Base-by-base conservation (phyloP, 2,797 vertebrate genomes). In the Sebastes hopkinsi region DNA sequence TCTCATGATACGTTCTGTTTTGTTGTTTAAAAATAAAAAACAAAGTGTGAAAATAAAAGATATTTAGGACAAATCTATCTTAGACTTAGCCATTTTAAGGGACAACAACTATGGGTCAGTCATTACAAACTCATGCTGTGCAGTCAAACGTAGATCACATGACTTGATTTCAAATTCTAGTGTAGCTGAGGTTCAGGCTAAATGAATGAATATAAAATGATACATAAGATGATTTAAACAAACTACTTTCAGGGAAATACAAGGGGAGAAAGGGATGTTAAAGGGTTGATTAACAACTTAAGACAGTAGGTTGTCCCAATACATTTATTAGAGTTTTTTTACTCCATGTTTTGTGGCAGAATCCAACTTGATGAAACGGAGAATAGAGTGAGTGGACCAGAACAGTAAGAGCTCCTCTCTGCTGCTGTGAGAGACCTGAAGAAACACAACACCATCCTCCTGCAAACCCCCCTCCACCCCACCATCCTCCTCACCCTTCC, bases 371-470 rank as follows among this genome's bases (percentile, higher is more conserved):
- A 58, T 75, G 11, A 69, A 81, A 67, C 27, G 20, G 62, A 71
- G 67, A 72, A 32, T 5, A n/a, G 68, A 71, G 62, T 2, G 36
- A 68, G 65, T 25, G 54, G 23, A 80, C 52, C 25, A 30, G 67
- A 88, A 77, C 78, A 87, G 79, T 82, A 16, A 78, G 60, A 72
- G 58, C 55, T 73, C 32, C 23, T 77, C 42, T 74, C 77, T 84
- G 77, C 88, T 85, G 87, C 85, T 80, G 75, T 84, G 68, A 52
- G 55, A 79, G 79, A 91, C 83, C 59, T 85, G 72, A 67, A 79
- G 94, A 92, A 94, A 95, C 88, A 88, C 80, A 91, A 93, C 81
- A 93, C 92, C 87, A 13, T 54, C 72, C 74, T 59, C 67, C 73
- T 87, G 87, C 78, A 84, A 46, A 5, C 34, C 34, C 56, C 75